These are phyloP conservation scores for Psilopsiagon aurifrons DNA, from an alignment of 2,113 vertebrate species.

Conservation along the genomic window DNA sequence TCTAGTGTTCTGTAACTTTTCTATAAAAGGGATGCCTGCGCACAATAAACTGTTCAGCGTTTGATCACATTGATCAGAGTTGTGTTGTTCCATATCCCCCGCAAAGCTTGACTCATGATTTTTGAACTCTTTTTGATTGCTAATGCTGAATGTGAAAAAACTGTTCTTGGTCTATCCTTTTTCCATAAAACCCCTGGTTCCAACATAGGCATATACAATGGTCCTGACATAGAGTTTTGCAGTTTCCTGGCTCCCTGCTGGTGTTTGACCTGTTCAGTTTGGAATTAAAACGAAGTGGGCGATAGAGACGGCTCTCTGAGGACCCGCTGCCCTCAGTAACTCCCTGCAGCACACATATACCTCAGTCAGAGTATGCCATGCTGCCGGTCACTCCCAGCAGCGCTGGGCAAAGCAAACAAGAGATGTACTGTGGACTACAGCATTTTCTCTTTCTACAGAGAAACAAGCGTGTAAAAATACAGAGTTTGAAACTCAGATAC, in stretches of 20 bases:
- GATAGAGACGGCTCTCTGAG: background rate
- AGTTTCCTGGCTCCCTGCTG: background rate
- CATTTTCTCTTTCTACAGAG: background rate
- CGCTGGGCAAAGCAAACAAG: background rate
- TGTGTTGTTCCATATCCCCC: too few relatives aligned
- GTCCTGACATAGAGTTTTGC: background rate
- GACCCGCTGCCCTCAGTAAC: background rate
- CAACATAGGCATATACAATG: background rate
- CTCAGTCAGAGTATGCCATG: background rate
- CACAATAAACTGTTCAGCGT: too few relatives aligned
- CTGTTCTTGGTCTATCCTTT: background rate
- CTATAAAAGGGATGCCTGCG: too few relatives aligned
- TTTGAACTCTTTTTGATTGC: background rate
- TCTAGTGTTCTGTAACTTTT: too few relatives aligned
- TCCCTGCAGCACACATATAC: background rate
- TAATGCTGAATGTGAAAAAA: background rate
- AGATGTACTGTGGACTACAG: background rate
- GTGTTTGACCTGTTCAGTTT: background rate
- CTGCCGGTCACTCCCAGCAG: background rate
- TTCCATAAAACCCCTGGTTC: background rate
- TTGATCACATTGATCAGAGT: too few relatives aligned
- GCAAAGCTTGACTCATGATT: background rate
- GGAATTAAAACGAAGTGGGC: background rate
- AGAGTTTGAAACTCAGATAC: background rate
- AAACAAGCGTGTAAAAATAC: background rate